phyloP scores from a whole-genome alignment of 2,797 vertebrate genomes.

The Gymnoscopelus microlampas region DNA sequence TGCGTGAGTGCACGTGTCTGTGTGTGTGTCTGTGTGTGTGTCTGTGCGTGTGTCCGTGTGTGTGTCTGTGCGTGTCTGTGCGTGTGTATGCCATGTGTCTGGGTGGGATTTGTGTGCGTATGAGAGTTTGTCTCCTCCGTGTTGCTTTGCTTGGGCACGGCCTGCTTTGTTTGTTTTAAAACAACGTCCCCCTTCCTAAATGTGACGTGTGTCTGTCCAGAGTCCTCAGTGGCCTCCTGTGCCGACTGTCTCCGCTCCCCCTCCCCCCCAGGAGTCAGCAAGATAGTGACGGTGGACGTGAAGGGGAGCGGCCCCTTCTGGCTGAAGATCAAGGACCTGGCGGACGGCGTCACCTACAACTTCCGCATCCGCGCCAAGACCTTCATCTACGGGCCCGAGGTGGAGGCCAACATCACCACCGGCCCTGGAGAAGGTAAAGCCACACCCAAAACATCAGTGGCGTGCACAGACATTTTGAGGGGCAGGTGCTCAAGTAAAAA shows the following conservation, averaged over 20 bases:
- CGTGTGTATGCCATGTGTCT: too few species aligned
- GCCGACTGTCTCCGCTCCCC: constrained; percentile 83
- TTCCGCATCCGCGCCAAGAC: constrained; percentile 94
- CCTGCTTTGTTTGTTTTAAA: constrained; percentile 56
- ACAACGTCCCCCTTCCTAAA: constrained; percentile 61
- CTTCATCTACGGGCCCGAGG: constrained; percentile 92
- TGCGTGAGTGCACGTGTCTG: too few species aligned
- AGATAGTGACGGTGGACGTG: constrained; percentile 97
- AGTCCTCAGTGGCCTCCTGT: constrained; percentile 83
- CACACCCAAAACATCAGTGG: too few species aligned
- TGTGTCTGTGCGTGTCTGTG: constrained; percentile 25
- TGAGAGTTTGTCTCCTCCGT: constrained; percentile 19
- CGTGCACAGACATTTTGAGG: too few species aligned
- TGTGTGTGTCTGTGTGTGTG: too few species aligned
- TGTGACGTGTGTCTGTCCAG: constrained; percentile 77
- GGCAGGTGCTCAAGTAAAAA: too few species aligned
- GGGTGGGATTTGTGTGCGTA: neutral
- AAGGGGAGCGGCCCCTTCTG: constrained; percentile 91
- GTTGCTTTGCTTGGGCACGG: constrained; percentile 27
- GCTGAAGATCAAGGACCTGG: constrained; percentile 95
- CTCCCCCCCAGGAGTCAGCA: constrained; percentile 92
- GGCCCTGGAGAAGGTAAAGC: constrained; percentile 93
- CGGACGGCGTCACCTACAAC: constrained; percentile 91
- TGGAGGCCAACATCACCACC: constrained; percentile 96
- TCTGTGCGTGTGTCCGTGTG: constrained; percentile 1